phyloP scores from a whole-genome alignment of 2,888 invertebrate genomes.

The Euphydryas editha region DNA sequence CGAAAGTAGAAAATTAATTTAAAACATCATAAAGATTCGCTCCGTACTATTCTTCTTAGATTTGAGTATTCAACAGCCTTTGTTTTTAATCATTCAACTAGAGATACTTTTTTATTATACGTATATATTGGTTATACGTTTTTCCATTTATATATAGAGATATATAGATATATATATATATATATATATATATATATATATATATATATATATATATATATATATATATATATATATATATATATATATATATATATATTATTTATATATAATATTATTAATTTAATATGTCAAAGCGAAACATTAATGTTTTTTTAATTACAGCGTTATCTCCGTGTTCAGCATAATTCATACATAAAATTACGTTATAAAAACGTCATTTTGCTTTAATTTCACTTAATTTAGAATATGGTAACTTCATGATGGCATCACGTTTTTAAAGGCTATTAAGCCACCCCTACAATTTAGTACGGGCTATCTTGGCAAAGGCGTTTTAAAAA shows the following conservation, averaged over 20 bases:
- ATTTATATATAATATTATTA: no score
- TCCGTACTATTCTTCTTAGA: slow-evolving; percentile 13
- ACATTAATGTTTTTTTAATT: slow-evolving; percentile 26
- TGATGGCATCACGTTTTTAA: slow-evolving; percentile 59
- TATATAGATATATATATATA: no score
- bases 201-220: no score
- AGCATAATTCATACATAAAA: slow-evolving; percentile 29
- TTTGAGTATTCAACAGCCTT: slow-evolving; percentile 9
- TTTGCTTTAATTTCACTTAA: slow-evolving; percentile 50
- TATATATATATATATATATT: no score
- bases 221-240: no score
- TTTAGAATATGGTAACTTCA: slow-evolving; percentile 37
- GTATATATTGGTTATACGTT: no score
- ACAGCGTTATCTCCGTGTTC: slow-evolving; percentile 22
- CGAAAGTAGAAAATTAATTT: slow-evolving; percentile 45
- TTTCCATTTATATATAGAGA: no score
- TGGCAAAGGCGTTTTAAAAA: slow-evolving; percentile 50
- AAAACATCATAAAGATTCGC: slow-evolving; percentile 39
- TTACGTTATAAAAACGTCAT: slow-evolving; percentile 33
- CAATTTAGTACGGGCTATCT: slow-evolving; percentile 58
- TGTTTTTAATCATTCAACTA: not conserved
- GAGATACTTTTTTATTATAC: not conserved
- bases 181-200: no score
- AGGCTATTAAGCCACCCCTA: slow-evolving; percentile 60
- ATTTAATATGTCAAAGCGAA: not conserved